Evolutionary conservation across 2,888 invertebrate species (phyloP), one percentile per base, ranked within the genome.

Genomic region (Andrena hattorfiana): DNA sequence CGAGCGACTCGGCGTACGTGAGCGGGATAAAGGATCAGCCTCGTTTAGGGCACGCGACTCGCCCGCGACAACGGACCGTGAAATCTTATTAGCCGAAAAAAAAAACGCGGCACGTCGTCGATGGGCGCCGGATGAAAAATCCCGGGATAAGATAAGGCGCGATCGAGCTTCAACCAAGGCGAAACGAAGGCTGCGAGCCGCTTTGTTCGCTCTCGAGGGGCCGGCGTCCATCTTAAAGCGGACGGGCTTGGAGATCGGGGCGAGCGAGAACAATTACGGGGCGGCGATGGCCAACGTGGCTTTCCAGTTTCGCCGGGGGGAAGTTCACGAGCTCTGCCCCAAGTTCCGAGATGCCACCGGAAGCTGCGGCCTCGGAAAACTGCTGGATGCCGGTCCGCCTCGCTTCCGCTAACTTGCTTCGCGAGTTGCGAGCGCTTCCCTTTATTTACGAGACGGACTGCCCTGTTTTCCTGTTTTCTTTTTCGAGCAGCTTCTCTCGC

Each of bases 81-180:
- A 80, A 78, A 87, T 83, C 85, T 87, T 77, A 87, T 87, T 87
- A 87, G 75, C 51, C 79, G 83, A 82, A 84, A 80, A 82, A 84
- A 83, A 68, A 42, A 42, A 16, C 42, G 42, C 42, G 16, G 42
- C 68, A 56, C 54, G 56, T 10, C 68, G 32, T 26, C 56, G 30
- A 32, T 69, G 77, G 68, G 67, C 23, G 0, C 10, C n/a, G 59
- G 28, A 13, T 32, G 13, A 28, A 66, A 35, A 42, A 48, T 48
- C 8, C 8, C 20, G 35, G n/a, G 78, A 70, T 69, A 67, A 77
- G 81, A 83, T 69, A 77, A 77, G 35, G 10, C 67, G 70, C 81
- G 72, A 77, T 81, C 69, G 81, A 66, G 32, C 3, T 10, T 20
- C 16, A 16, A 30, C 32, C 76, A 20, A 70, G 71, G 75, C 56